Conservation (phyloP, 2,888 invertebrate species). For the Drosophila mayaguana region DNA sequence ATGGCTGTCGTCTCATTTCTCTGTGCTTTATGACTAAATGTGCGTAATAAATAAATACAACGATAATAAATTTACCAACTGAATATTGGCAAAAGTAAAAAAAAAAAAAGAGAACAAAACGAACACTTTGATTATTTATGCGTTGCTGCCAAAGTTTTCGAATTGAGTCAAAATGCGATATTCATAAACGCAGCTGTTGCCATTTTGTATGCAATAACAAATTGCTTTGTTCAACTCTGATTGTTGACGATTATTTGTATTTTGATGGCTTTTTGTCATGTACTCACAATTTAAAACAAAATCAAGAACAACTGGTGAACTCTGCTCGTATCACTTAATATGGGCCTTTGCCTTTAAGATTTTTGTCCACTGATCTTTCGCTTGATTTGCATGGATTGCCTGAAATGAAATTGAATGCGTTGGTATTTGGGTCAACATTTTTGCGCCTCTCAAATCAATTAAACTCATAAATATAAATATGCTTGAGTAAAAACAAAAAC, state of each 20-base stretch:
- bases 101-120: conserved; percentile 9
- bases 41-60: conserved; percentile 67
- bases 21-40: conserved; percentile 74
- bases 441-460: conserved; percentile 60
- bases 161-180: conserved; percentile 58
- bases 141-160: conserved; percentile 67
- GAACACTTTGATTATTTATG: conserved; percentile 58
- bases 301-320: conserved; percentile 8
- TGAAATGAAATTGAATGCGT: conserved; percentile 46
- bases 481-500: conserved; percentile 6
- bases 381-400: conserved; percentile 29
- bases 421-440: conserved; percentile 71
- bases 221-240: conserved; percentile 55
- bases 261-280: conserved; percentile 68
- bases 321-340: conserved; percentile 8
- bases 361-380: conserved; percentile 16
- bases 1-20: conserved; percentile 40
- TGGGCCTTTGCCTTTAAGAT: neutral
- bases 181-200: conserved; percentile 69
- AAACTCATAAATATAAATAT: conserved; percentile 50
- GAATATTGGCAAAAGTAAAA: conserved; percentile 44
- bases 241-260: conserved; percentile 66
- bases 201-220: conserved; percentile 66
- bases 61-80: conserved; percentile 59
- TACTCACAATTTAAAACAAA: conserved; percentile 36